Conservation (phyloP, 2,113 vertebrate species). For the Neopipo cinnamomea region DNA sequence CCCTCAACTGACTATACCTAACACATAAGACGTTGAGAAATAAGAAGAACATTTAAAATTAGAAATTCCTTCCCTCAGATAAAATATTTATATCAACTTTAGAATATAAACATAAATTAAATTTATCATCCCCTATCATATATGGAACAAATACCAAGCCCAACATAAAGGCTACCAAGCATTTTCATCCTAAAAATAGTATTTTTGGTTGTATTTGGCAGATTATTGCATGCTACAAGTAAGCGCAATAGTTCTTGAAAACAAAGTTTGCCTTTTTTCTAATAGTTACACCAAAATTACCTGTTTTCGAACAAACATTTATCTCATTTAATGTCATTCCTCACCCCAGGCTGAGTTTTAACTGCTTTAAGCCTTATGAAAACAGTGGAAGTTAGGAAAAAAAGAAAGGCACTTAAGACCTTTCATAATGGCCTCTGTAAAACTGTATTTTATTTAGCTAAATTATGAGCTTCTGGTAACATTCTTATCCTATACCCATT, state of each 20-base stretch:
- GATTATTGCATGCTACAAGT: not conserved
- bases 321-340: not conserved
- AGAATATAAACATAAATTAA: not conserved
- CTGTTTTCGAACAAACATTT: not conserved
- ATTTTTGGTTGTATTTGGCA: not conserved
- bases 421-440: not conserved
- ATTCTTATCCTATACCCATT: not conserved
- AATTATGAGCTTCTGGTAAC: not conserved
- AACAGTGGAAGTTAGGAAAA: not conserved
- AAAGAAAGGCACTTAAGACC: not conserved
- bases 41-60: not conserved
- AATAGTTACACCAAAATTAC: not conserved
- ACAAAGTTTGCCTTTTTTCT: not conserved
- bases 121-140: not conserved
- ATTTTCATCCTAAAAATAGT: not conserved
- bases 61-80: not conserved
- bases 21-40: not conserved
- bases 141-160: not conserved
- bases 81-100: not conserved
- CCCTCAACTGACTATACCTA: not conserved
- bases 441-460: not conserved
- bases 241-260: not conserved
- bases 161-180: not conserved
- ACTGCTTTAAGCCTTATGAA: not conserved
- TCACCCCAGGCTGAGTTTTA: not conserved